Evolutionary conservation across 2,113 vertebrate genomes (phyloP).

Genomic region (Heliornis fulica): DNA sequence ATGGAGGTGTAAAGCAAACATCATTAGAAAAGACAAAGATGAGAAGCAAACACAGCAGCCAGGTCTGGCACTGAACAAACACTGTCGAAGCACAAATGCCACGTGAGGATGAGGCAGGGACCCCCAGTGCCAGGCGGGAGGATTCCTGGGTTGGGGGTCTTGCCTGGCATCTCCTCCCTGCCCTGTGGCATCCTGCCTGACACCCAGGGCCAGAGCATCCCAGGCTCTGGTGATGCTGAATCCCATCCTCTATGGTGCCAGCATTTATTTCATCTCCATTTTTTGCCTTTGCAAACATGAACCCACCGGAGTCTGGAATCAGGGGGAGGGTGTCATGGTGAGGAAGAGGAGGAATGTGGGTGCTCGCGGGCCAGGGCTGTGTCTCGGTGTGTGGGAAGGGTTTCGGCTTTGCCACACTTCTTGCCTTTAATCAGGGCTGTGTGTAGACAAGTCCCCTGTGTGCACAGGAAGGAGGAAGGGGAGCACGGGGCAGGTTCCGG

Average conservation of each 20-base stretch:
- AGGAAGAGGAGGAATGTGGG: accelerated
- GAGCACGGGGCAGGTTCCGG: neutral
- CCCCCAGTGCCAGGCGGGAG: neutral
- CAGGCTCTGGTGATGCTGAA: neutral
- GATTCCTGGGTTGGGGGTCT: neutral
- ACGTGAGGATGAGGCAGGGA: neutral
- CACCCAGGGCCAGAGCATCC: neutral
- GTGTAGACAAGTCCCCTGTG: neutral
- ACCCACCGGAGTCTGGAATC: accelerated
- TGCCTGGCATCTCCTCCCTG: neutral
- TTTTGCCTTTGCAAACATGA: neutral
- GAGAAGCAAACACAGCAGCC: conserved; percentile 69
- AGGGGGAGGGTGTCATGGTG: neutral
- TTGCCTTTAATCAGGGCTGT: neutral
- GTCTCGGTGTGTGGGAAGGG: neutral
- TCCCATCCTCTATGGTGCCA: accelerated
- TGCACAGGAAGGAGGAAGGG: neutral
- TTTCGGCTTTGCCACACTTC: neutral
- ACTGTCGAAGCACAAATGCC: conserved; percentile 10
- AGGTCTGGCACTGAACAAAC: conserved; percentile 56
- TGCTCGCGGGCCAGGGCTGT: neutral
- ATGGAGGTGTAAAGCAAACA: conserved; percentile 51
- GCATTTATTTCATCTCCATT: neutral
- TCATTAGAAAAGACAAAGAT: conserved; percentile 68
- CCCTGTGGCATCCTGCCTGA: neutral